phyloP scores from a whole-genome alignment of 2,888 invertebrate species.

The Pyralis farinalis region DNA sequence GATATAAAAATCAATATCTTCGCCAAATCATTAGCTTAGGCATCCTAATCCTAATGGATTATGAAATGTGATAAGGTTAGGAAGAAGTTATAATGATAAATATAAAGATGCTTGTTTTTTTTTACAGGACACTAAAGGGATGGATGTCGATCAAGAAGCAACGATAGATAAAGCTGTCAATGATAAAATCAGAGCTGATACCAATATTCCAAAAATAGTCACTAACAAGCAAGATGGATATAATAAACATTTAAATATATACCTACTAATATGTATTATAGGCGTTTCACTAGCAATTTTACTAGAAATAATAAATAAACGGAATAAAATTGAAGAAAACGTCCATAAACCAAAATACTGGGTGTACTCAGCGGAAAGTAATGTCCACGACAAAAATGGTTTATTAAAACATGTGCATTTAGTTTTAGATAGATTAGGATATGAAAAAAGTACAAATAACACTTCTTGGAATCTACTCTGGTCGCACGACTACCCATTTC shows the following conservation, averaged over 20 bases:
- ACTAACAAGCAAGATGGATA: neutral
- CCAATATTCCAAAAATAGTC: too few species aligned
- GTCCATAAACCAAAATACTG: conserved; percentile 64
- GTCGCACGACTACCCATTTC: conserved; percentile 97
- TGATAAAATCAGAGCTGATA: conserved; percentile 16
- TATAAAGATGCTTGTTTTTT: too few species aligned
- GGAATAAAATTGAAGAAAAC: conserved; percentile 32
- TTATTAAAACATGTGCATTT: conserved; percentile 90
- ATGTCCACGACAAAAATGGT: conserved; percentile 82
- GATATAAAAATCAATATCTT: too few species aligned
- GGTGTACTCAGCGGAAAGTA: conserved; percentile 76
- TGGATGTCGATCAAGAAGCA: neutral
- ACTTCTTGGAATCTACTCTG: conserved; percentile 93
- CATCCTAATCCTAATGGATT: too few species aligned
- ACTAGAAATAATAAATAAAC: conserved; percentile 48
- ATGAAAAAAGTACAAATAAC: conserved; percentile 75
- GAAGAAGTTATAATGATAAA: too few species aligned
- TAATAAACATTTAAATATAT: conserved; percentile 35
- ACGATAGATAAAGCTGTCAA: conserved; percentile 8
- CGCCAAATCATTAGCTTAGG: too few species aligned
- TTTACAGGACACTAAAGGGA: too few species aligned
- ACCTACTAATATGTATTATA: conserved; percentile 53
- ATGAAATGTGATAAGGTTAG: too few species aligned
- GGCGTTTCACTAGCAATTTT: conserved; percentile 54
- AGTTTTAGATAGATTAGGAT: conserved; percentile 89